Evolutionary conservation across 2,888 invertebrate genomes (phyloP), one percentile per base, ranked within the genome.

Genomic region (Philaethria dido): DNA sequence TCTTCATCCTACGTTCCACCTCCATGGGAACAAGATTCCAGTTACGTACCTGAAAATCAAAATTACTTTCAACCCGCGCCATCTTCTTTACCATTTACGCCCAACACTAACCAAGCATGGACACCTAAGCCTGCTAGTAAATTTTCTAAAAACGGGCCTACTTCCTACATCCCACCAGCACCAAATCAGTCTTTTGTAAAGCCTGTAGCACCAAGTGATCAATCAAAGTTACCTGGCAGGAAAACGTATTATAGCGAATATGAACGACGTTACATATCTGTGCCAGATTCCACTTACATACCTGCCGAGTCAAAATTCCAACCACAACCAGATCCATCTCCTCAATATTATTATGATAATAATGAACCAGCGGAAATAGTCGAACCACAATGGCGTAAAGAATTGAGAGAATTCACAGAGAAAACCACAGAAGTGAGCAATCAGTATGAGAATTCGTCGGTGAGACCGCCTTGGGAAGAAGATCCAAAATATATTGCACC

Each of bases 191-290:
- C 92, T 1, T 92, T 92, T 68, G 92, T 92, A 0, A 88, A 82
- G 63, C 76, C 87, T 5, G 87, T 82, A 1, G 80, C 77, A 45
- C 73, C 74, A 45, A 68, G 69, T 3, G 88, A 88, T 61, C 80
- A 82, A 47, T 84, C 87, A 1, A 85, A 78, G 67, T 70, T 80
- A 20, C 82, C 89, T 25, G 92, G 92, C 2, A 87, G 90, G 64
- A 92, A 91, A 76, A 92, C 92, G 0, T 92, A 92, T 69, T 92
- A 92, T 71, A 92, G 92, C 69, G 92, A 92, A 77, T 92, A 92
- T 69, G 92, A 92, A 77, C 84, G 92, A 69, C 88, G 92, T 61
- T 92, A 90, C 71, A 92, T 92, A 50, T 86, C 89, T 18, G 92
- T 92, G 1, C 92, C 92, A 8, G 92, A 92, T 71, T 84, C 89